Percentiles rank a stretch among this genome's conserved stretches.
phyloP scores from a whole-genome alignment of 2,797 vertebrate genomes.

The Xyrichtys novacula region DNA sequence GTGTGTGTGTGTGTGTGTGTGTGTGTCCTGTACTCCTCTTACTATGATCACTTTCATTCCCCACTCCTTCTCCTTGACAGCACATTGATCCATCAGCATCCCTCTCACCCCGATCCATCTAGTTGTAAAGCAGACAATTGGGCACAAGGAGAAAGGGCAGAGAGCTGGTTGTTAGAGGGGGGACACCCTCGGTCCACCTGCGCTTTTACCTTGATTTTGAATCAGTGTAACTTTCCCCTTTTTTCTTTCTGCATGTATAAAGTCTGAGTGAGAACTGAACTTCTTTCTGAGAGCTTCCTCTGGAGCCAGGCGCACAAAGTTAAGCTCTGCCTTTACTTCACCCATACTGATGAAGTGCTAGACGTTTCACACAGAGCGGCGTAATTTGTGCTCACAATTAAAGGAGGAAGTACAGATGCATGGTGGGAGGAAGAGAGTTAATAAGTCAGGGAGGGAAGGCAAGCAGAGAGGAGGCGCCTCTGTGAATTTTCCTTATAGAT shows the following conservation, averaged over 20 bases:
- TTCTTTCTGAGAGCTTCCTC: not conserved
- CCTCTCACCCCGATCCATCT: conserved; percentile 46
- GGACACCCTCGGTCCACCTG: not conserved
- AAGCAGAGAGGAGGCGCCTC: not conserved
- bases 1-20: conserved; percentile 11
- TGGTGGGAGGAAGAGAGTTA: not conserved
- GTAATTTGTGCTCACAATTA: conserved; percentile 8
- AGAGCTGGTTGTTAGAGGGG: conserved; percentile 30
- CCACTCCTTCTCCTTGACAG: conserved; percentile 35
- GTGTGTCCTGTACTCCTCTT: conserved; percentile 10
- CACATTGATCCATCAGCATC: conserved; percentile 49
- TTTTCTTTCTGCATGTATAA: not conserved
- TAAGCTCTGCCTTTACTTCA: conserved; percentile 3
- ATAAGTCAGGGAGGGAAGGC: not conserved
- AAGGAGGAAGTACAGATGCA: conserved; percentile 1
- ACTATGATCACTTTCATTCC: conserved; percentile 60
- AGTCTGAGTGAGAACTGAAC: not conserved
- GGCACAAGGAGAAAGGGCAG: conserved; percentile 31
- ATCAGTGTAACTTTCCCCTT: not conserved
- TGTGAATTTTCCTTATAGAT: not conserved
- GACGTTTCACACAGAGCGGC: conserved; percentile 20
- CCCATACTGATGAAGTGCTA: conserved; percentile 15
- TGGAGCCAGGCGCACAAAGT: not conserved
- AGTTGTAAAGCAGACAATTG: conserved; percentile 50
- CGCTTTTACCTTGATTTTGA: conserved; percentile 21